phyloP scores from a whole-genome alignment of 2,797 vertebrate species.

The Xenopus petersii region DNA sequence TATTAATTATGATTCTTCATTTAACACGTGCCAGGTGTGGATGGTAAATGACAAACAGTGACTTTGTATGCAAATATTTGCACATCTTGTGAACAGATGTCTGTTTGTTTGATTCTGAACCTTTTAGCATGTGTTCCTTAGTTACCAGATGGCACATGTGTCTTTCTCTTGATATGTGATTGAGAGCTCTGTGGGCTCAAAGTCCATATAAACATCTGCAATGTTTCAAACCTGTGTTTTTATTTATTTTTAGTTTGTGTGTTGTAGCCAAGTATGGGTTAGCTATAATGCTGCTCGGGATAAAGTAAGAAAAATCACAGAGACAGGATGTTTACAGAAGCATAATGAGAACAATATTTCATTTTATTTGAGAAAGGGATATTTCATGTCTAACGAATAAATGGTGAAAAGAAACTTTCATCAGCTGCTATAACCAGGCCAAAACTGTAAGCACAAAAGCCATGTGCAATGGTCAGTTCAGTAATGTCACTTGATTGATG shows the following conservation, averaged over 20 bases:
- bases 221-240: neutral
- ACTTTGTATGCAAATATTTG: conserved; percentile 29
- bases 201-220: conserved; percentile 21
- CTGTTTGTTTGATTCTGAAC: neutral
- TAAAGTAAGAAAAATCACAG: too few species aligned
- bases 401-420: too few species aligned
- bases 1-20: conserved; percentile 19
- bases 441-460: too few species aligned
- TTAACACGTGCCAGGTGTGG: conserved; percentile 36
- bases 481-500: too few species aligned
- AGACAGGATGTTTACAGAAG: too few species aligned
- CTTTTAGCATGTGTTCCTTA: neutral
- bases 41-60: neutral
- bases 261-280: neutral
- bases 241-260: neutral
- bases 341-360: too few species aligned
- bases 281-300: neutral
- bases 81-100: conserved; percentile 30
- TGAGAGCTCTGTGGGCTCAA: conserved; percentile 9
- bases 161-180: neutral
- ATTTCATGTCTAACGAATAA: too few species aligned
- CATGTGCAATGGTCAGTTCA: too few species aligned
- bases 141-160: neutral
- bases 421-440: too few species aligned
- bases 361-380: too few species aligned